Evolutionary conservation across 2,797 vertebrate species (phyloP), one percentile per base, ranked within the genome.

Genomic region (Tarsius wallacei): DNA sequence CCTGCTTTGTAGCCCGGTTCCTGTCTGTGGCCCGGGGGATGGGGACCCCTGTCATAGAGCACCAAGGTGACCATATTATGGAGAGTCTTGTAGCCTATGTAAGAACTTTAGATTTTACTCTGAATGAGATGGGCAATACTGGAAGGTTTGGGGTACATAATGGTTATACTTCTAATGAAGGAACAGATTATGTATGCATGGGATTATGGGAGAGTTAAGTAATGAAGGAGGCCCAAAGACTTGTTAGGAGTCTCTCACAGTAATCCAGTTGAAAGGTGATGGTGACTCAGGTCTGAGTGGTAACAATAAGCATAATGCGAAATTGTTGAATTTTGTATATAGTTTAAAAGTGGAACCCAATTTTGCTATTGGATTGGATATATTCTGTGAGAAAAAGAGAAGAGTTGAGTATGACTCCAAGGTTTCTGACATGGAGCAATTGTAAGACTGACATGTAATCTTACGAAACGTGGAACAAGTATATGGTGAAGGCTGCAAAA

Each of bases 51-150:
- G 42, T 42, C 42, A 42, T 5, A 42, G 42, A 42, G 17, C 55
- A 76, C 59, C 1, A 9, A 63, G 76, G 22, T 66, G 31, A 7
- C 28, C 31, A 10, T 49, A 15, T 47, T 81, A 42, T 68, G 22
- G 47, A 86, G 42, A 11, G 16, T 47, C 51, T 89, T 64, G 5
- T 57, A 77, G 17, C 21, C 63, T 16, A 33, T 51, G 10, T 10
- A 53, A 71, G 33, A 81, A 77, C 42, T 88, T 91, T 17, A 24
- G 13, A 71, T 76, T 88, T 88, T 85, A 91, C n/a, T 88, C 17
- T 82, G 31, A 95, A 31, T 15, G 47, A 91, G 47, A 78, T 77
- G 22, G 42, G 21, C 78, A 88, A 33, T 83, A 78, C 49, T 55
- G 47, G 22, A 83, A 78, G 10, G 4, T 59, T 90, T 83, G 83